Evolutionary conservation across 2,888 invertebrate species (phyloP).

Genomic region (Lampropteryx suffumata): DNA sequence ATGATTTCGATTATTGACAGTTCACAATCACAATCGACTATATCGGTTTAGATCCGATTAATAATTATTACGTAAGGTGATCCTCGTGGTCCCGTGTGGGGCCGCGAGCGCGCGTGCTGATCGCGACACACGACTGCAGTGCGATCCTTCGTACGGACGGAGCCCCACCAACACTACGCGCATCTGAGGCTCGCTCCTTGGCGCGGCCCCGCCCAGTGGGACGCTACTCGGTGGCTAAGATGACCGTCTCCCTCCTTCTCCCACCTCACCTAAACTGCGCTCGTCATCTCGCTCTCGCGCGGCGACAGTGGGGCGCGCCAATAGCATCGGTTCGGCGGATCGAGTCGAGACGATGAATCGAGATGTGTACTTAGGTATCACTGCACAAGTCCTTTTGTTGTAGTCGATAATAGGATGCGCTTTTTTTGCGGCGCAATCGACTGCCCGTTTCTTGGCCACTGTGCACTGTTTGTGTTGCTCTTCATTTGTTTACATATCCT

Average conservation of each 20-base stretch:
- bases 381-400: conserved; percentile 82
- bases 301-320: conserved; percentile 82
- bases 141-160: conserved; percentile 82
- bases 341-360: conserved; percentile 83
- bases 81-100: conserved; percentile 54
- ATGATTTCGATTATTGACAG: conserved; percentile 52
- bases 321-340: conserved; percentile 80
- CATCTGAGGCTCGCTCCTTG: conserved; percentile 84
- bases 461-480: conserved; percentile 19
- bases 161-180: conserved; percentile 85
- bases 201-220: conserved; percentile 85
- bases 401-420: conserved; percentile 83
- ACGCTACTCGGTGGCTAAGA: conserved; percentile 80
- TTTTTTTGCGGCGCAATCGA: conserved; percentile 76
- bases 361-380: conserved; percentile 83
- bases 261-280: conserved; percentile 48
- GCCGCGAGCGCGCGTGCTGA: conserved; percentile 72
- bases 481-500: conserved; percentile 57
- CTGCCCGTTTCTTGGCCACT: conserved; percentile 57
- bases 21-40: conserved; percentile 77
- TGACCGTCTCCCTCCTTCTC: conserved; percentile 78
- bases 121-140: conserved; percentile 82
- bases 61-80: conserved; percentile 76
- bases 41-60: conserved; percentile 70
- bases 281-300: conserved; percentile 64